Conservation (phyloP, 1,140 invertebrate genomes). For the Drosophila ohnishii region DNA sequence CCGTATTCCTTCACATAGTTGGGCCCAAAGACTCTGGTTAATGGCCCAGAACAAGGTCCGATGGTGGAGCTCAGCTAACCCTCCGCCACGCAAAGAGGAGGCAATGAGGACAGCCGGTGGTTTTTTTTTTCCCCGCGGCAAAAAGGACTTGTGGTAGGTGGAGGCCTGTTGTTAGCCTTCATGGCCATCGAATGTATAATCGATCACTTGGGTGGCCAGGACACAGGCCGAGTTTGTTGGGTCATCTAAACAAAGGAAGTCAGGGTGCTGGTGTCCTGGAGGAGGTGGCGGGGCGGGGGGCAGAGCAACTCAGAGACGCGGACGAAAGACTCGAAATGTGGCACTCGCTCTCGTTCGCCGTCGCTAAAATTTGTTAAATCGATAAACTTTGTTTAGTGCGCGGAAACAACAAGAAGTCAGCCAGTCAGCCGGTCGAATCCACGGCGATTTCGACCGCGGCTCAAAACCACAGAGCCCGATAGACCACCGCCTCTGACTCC, state of each 20-base stretch:
- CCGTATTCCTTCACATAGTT: constrained; percentile 19
- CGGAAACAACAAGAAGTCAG: constrained; percentile 69
- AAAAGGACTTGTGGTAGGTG: not conserved
- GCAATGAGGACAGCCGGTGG: constrained; percentile 63
- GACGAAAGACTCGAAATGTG: constrained; percentile 59
- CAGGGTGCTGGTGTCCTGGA: constrained; percentile 1
- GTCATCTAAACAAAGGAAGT: constrained; percentile 76
- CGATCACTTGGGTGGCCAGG: constrained; percentile 71
- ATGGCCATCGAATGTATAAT: constrained; percentile 80
- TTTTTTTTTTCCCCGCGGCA: constrained; percentile 18
- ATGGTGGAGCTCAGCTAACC: constrained; percentile 1
- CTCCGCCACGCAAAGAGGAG: constrained; percentile 23
- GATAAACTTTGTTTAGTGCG: constrained; percentile 79
- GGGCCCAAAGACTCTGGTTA: constrained; percentile 5
- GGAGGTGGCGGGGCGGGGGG: not conserved
- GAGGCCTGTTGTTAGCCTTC: constrained; percentile 67
- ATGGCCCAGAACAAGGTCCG: constrained; percentile 23
- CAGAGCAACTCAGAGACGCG: constrained; percentile 30
- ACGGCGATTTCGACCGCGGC: constrained; percentile 32
- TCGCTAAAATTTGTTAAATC: constrained; percentile 77
- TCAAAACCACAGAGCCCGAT: constrained; percentile 29
- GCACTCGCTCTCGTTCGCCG: constrained; percentile 58
- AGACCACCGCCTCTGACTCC: constrained; percentile 12
- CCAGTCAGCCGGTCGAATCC: constrained; percentile 52
- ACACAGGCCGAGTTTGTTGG: constrained; percentile 71